Evolutionary conservation across 2,888 invertebrate genomes (phyloP).

Genomic region (Lasioglossum pauxillum): DNA sequence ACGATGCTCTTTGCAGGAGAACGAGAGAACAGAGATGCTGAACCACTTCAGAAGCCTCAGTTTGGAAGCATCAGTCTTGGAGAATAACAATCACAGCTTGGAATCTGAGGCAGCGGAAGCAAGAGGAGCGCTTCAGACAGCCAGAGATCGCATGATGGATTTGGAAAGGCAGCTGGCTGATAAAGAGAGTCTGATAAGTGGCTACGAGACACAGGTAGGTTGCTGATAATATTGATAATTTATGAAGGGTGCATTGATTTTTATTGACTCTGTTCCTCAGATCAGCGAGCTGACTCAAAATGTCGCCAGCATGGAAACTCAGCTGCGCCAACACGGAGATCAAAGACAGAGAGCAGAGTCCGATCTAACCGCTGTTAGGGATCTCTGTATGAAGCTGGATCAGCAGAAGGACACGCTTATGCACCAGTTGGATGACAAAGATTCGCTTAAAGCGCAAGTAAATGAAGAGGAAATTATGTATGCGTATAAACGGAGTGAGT

Average conservation of each 20-base stretch:
- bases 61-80: slow-evolving; percentile 91
- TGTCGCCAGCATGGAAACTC: slow-evolving; percentile 88
- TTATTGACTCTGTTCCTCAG: slow-evolving; percentile 72
- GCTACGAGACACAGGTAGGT: slow-evolving; percentile 86
- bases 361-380: slow-evolving; percentile 87
- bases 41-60: slow-evolving; percentile 92
- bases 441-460: slow-evolving; percentile 84
- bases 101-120: slow-evolving; percentile 91
- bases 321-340: slow-evolving; percentile 87
- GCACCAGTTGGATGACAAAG: slow-evolving; percentile 86
- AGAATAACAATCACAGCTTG: slow-evolving; percentile 92
- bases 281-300: slow-evolving; percentile 84
- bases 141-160: slow-evolving; percentile 87
- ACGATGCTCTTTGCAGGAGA: slow-evolving; percentile 87
- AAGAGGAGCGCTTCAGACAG: slow-evolving; percentile 86
- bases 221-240: not conserved
- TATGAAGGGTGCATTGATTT: not conserved
- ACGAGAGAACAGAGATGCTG: slow-evolving; percentile 91
- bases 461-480: not conserved
- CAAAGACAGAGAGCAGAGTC: slow-evolving; percentile 87
- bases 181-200: slow-evolving; percentile 85
- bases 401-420: slow-evolving; percentile 88
- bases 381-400: slow-evolving; percentile 88
- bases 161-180: slow-evolving; percentile 88
- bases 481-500: not conserved